Evolutionary conservation across 2,797 vertebrate species (phyloP), one percentile per base, ranked within the genome.

Genomic region (Simalia tracyae): DNA sequence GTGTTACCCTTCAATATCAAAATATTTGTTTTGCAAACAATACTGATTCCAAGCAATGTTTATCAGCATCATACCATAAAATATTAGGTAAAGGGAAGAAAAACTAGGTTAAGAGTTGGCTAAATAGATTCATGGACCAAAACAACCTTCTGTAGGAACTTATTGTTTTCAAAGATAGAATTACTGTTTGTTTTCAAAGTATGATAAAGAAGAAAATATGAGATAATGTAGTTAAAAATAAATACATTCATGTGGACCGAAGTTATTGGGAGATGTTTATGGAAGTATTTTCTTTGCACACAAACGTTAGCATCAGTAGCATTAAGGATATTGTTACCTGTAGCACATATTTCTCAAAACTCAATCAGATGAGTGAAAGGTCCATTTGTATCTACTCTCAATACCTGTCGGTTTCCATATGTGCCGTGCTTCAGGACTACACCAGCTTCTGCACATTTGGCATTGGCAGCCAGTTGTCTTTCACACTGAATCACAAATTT

Each of bases 321-420:
- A 54, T 66, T 88, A 94, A 93, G 31, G 81, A 87, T 54, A 54
- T 92, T 61, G 87, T 88, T 68, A n/a, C 15, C 87, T 86, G 61
- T 2, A 94, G 92, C 0, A 90, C 10, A 87, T 88, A 36, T 72
- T 93, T 95, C 95, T 99, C 96, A 99, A 96, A 99, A 99, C 91
- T 99, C 98, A 94, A 99, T 97, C 91, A 99, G 93, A 91, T 99
- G 99, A 68, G 98, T 99, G 95, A 98, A 98, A 1, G 99, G 99
- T 93, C 99, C 99, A 54, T 99, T 99, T 86, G 99, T 99, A 94
- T 99, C 98, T 36, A 99, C 97, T 87, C 98, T 98, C 93, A 99
- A 97, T 59, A 99, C 99, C 91, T 99, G 99, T 96, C 98, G 98
- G 97, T 98, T 99, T n/a, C 99, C 99, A 0, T 99, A 99, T 0